These are phyloP conservation scores for Acrobasis consociella DNA, from an alignment of 2,888 invertebrate genomes.

Conservation along the genomic window DNA sequence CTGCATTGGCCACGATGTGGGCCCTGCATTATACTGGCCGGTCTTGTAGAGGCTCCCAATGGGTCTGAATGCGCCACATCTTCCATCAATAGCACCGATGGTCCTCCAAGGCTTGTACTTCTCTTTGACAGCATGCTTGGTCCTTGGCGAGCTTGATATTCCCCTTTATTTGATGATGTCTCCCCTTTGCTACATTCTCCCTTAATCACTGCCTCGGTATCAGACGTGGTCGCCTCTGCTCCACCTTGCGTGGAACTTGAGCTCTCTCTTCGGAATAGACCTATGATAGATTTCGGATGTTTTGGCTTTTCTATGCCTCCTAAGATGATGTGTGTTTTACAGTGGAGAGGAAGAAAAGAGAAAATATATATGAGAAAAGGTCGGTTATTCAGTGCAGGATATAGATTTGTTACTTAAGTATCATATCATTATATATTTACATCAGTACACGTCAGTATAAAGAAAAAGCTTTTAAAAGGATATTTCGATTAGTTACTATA, in stretches of 20 bases:
- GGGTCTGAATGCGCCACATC: slow-evolving; percentile 84
- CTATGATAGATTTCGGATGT: slow-evolving; percentile 93
- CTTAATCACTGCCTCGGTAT: slow-evolving; percentile 79
- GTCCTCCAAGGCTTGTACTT: slow-evolving; percentile 73
- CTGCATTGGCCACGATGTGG: slow-evolving; percentile 86
- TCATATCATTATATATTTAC: neutral
- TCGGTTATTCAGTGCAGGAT: slow-evolving; percentile 28
- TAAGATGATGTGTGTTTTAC: slow-evolving; percentile 56
- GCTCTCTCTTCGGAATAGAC: slow-evolving; percentile 93
- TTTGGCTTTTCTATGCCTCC: slow-evolving; percentile 95
- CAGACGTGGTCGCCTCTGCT: slow-evolving; percentile 78
- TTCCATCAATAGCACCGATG: slow-evolving; percentile 84
- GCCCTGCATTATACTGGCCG: slow-evolving; percentile 83
- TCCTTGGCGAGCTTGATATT: slow-evolving; percentile 68
- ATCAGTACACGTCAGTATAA: neutral
- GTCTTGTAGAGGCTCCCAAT: slow-evolving; percentile 84
- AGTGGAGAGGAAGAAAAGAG: slow-evolving; percentile 52
- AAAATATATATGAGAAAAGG: slow-evolving; percentile 58
- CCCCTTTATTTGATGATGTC: slow-evolving; percentile 47
- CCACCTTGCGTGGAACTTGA: slow-evolving; percentile 86
- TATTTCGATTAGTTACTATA: neutral
- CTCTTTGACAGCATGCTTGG: slow-evolving; percentile 71
- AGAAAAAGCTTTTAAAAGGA: neutral
- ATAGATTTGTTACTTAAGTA: neutral
- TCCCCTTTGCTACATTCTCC: slow-evolving; percentile 70